phyloP scores from a whole-genome alignment of 2,888 invertebrate genomes.

The Cepaea hortensis region DNA sequence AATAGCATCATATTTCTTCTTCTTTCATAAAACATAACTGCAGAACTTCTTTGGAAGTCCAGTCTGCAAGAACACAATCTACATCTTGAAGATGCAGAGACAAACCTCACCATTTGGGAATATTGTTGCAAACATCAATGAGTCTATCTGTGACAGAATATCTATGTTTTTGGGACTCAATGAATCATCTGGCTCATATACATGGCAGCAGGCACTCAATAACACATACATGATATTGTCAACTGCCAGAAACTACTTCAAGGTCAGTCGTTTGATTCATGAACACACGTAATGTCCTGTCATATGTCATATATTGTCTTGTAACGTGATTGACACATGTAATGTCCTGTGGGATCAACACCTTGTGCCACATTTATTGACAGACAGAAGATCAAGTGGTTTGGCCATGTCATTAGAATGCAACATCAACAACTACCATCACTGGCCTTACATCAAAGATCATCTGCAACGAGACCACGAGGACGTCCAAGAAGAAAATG shows the following conservation, averaged over 20 bases:
- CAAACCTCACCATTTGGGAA: not conserved
- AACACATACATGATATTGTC: conserved; percentile 50
- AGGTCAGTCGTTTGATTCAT: conserved; percentile 42
- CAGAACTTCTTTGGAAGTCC: conserved; percentile 47
- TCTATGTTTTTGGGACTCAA: conserved; percentile 43
- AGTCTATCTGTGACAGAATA: conserved; percentile 45
- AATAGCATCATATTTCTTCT: not conserved
- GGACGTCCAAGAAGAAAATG: no score
- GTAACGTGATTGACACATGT: no score
- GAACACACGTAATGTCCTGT: no score
- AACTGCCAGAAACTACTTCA: conserved; percentile 46
- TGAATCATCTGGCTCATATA: conserved; percentile 43
- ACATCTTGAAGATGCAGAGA: conserved; percentile 12
- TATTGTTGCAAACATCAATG: conserved; percentile 31
- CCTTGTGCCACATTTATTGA: no score
- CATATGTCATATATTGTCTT: no score
- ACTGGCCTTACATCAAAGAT: no score
- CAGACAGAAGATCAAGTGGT: no score
- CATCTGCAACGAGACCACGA: no score
- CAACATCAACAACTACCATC: no score
- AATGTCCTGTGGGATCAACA: no score
- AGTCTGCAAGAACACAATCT: conserved; percentile 40
- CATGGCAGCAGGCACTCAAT: conserved; percentile 55
- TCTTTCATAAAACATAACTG: not conserved
- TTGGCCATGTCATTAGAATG: no score